Evolutionary conservation across 2,113 vertebrate species (phyloP), one percentile per base, ranked within the genome.

Genomic region (Actenoides lindsayi): DNA sequence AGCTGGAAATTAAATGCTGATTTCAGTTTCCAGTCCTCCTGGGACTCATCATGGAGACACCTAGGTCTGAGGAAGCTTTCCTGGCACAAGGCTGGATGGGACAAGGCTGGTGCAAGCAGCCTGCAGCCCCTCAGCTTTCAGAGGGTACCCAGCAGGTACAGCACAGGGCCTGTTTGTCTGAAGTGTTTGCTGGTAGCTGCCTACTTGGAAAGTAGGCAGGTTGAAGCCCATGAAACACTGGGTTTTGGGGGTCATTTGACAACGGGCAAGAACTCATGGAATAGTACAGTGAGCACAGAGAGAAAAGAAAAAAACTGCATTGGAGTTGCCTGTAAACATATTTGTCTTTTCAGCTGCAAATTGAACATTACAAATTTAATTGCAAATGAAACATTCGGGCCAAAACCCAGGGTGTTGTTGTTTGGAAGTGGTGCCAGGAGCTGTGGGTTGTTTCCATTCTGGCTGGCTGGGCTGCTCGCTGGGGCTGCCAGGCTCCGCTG

Each of bases 321-420:
- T 62, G n/a, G 73, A 64, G 41, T 76, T 86, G 86, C 76, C 79
- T 57, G 71, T 83, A 88, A 93, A 88, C 63, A 41, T 60, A 70
- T 76, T 83, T 90, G n/a, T 94, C 88, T 92, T 93, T 73, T 88
- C 70, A 86, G 79, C 85, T 90, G 83, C 54, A 93, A 90, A 90
- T 37, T 83, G 89, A 93, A 62, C 50, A 31, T 88, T 64, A 79
- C 62, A 23, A 76, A 76, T 94, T 48, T 96, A 87, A 87, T 84
- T 81, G 60, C 69, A 83, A 75, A 54, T 93, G 31, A 77, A 95
- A 86, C 30, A 31, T 73, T 83, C 76, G 87, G 78, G 59, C 67
- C 70, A 62, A 91, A 78, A 15, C 41, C 24, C 37, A 14, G 64
- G 42, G 14, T n/a, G 74, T 2, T 86, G 68, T 39, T 87, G 16